Percentiles rank a stretch among this genome's conserved stretches.
Evolutionary conservation across 2,888 invertebrate genomes (phyloP).

Genomic region (Caenorhabditis sp.): DNA sequence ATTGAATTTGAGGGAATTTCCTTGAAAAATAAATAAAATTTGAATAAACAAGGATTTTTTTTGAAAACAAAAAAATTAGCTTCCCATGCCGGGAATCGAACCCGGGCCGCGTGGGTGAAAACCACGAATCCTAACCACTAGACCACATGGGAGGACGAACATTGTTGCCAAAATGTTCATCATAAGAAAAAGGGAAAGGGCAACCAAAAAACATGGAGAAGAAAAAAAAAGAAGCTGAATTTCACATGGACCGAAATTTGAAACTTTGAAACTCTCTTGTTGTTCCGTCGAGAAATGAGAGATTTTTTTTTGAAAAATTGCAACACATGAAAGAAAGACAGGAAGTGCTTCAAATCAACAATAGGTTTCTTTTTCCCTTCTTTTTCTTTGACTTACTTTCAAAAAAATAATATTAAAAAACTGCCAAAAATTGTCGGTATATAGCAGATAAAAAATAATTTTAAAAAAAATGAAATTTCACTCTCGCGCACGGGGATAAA

Average conservation of each 20-base stretch:
- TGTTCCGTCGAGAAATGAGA: background rate
- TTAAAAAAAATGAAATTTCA: background rate
- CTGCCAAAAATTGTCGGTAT: no score
- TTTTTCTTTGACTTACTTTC: no score
- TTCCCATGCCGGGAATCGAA: slow-evolving; percentile 71
- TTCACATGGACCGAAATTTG: background rate
- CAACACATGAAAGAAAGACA: background rate
- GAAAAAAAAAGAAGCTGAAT: no score
- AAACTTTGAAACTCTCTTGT: background rate
- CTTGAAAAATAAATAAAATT: background rate
- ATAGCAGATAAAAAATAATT: no score
- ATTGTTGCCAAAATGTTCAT: background rate
- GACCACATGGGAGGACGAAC: slow-evolving; percentile 8
- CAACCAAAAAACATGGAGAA: background rate
- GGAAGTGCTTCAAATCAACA: background rate
- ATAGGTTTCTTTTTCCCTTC: no score
- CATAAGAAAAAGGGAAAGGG: background rate
- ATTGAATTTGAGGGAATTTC: background rate
- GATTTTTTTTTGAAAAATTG: background rate
- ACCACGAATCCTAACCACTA: slow-evolving; percentile 53
- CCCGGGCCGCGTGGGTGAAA: slow-evolving; percentile 71
- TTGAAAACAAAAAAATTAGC: background rate
- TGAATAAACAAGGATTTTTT: background rate
- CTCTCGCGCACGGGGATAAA: background rate
- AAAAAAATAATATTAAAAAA: no score